A percentile compares a stretch with the other conserved stretches of the same genome.
phyloP scores from a whole-genome alignment of 2,797 vertebrate species.

The Bradypodion pumilum region DNA sequence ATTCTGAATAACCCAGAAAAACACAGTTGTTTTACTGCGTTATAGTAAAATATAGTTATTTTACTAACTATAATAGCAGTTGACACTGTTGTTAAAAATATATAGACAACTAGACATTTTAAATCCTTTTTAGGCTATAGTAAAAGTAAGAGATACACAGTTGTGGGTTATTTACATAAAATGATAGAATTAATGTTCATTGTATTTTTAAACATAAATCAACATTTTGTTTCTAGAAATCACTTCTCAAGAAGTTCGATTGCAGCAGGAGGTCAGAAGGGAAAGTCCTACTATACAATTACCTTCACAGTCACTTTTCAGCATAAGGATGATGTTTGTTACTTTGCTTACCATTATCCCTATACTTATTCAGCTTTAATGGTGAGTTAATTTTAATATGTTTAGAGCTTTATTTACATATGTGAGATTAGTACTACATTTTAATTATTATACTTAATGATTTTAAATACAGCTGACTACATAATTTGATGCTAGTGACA shows the following conservation, averaged over 20 bases:
- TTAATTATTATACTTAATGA: background rate
- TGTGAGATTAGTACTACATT: background rate
- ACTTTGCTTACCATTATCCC: slow-evolving; percentile 98
- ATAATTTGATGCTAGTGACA: background rate
- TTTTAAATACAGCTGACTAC: background rate
- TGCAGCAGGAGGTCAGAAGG: slow-evolving; percentile 94
- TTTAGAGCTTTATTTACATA: background rate
- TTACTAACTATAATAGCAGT: background rate
- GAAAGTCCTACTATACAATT: slow-evolving; percentile 96
- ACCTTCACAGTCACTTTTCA: slow-evolving; percentile 92
- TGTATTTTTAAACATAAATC: slow-evolving; percentile 26
- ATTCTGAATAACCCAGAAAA: slow-evolving; percentile 1
- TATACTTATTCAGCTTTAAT: slow-evolving; percentile 96
- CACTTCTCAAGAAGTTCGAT: slow-evolving; percentile 96
- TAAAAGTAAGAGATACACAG: background rate
- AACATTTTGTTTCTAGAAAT: slow-evolving; percentile 80
- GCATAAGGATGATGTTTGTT: slow-evolving; percentile 97
- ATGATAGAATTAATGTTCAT: background rate
- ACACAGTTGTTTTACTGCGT: too few relatives aligned
- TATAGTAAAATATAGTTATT: too few relatives aligned
- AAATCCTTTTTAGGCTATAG: background rate
- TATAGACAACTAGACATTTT: background rate
- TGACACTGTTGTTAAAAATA: background rate
- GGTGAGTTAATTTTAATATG: slow-evolving; percentile 75
- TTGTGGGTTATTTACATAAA: background rate